Base-by-base conservation (phyloP, 30 jellyfish, hydroid and myxozoan species). In the Clytia hemisphaerica region DNA sequence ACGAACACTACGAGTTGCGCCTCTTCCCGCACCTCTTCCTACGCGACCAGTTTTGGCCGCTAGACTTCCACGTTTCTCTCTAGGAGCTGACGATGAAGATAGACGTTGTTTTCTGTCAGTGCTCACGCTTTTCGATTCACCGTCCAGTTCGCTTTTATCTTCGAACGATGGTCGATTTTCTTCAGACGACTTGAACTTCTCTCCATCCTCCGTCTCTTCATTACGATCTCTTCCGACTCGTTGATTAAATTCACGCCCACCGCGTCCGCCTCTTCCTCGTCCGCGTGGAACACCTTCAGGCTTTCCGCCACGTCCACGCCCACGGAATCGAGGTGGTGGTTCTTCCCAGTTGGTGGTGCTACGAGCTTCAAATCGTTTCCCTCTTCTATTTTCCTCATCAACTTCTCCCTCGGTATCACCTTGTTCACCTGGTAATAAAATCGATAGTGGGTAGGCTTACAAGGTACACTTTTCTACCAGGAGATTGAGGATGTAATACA, bases 181-280 rank as follows among this genome's bases (percentile, higher is more conserved):
- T 7, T 57, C 70, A 25, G 35, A 57, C 7, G 25, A n/a, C 16
- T 57, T 45, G 35, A 10, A 9, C 25, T 38, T 31, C 44, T 22
- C 30, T 22, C 30, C 35, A 38, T 57, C 70, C 19, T 57, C 70
- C 4, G 37, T 4, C 0, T 16, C 18, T 42, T 42, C 19, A 42
- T 42, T 19, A n/a, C n/a, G n/a, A 42, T 19, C 54, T 6, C 19
- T n/a, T 22, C 70, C 70, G 30, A 21, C 50, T 18, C 36, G 28
- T 62, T 26, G 21, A 25, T 44, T 28, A 37, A 42, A 12, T n/a
- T 18, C 12, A 12, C 78, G 61, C 61, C 61, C 61, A 2, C 78
- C 78, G 25, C 78, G 63, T 1, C 78, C 78, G 19, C 73, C 30
- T 27, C 71, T 65, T 2, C 68, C 64, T n/a, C 78, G 32, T 2